phyloP scores from a whole-genome alignment of 35 echinoderm and acorn worm species.

The Stichopus chloronotus region DNA sequence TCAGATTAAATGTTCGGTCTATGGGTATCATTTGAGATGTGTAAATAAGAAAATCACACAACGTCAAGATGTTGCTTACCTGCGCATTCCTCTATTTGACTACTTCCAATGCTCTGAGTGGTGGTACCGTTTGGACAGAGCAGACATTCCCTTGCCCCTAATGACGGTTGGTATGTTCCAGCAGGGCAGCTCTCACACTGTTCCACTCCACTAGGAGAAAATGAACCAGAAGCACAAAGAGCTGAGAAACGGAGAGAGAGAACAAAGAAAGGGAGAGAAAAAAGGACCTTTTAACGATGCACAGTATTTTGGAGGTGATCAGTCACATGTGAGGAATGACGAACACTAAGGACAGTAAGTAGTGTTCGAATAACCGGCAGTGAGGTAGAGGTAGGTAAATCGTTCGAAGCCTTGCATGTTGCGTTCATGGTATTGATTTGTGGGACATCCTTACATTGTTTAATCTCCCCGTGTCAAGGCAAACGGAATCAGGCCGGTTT shows the following conservation, averaged over 20 bases:
- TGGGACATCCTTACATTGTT: too few species aligned
- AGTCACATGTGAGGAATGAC: too few species aligned
- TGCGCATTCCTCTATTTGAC: slow-evolving; percentile 34
- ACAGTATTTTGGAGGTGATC: background rate
- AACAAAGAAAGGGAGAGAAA: background rate
- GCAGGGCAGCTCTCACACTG: slow-evolving; percentile 81
- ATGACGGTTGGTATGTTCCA: slow-evolving; percentile 71
- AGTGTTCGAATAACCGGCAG: too few species aligned
- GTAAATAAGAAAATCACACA: too few species aligned
- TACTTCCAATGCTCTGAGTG: slow-evolving; percentile 47
- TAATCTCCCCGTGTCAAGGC: too few species aligned
- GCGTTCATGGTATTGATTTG: too few species aligned
- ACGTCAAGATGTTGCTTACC: slow-evolving; percentile 51
- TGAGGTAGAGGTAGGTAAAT: too few species aligned
- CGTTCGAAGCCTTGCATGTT: too few species aligned
- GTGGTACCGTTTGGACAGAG: slow-evolving; percentile 53
- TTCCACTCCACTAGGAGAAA: slow-evolving; percentile 69
- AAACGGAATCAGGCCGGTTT: too few species aligned
- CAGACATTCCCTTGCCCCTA: slow-evolving; percentile 56
- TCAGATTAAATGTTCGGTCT: too few species aligned
- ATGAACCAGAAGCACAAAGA: slow-evolving; percentile 72
- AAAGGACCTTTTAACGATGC: background rate
- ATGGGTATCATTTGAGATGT: too few species aligned
- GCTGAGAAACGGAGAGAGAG: slow-evolving; percentile 52
- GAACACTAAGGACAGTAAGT: too few species aligned